These are phyloP conservation scores for Palloptera scutellata DNA, from an alignment of 2,888 invertebrate genomes.

Conservation along the genomic window DNA sequence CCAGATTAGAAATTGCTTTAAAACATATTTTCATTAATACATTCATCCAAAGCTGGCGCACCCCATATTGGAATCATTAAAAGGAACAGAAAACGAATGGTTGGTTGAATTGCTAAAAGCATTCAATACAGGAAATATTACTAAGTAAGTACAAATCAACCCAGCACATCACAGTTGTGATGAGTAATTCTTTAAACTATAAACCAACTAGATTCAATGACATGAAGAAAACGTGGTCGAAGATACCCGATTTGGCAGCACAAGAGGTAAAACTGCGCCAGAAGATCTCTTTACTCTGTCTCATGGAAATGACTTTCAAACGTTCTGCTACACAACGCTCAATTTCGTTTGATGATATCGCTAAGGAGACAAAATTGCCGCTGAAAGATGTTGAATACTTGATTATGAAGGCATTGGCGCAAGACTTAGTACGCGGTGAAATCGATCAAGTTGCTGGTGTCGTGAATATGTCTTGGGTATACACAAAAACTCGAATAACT, in stretches of 20 bases:
- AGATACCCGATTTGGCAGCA: constrained; percentile 82
- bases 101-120: constrained; percentile 83
- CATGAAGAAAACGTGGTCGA: constrained; percentile 74
- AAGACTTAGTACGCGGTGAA: constrained; percentile 91
- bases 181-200: not conserved
- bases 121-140: constrained; percentile 86
- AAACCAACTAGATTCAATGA: constrained; percentile 68
- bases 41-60: constrained; percentile 77
- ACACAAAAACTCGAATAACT: too few species aligned
- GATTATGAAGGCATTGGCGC: constrained; percentile 97
- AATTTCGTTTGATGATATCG: constrained; percentile 89
- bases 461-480: constrained; percentile 56
- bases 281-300: constrained; percentile 93
- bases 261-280: constrained; percentile 84
- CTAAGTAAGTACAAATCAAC: constrained; percentile 69
- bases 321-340: constrained; percentile 87
- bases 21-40: not conserved
- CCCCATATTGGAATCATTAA: constrained; percentile 87
- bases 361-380: constrained; percentile 83
- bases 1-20: not conserved
- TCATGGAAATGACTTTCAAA: constrained; percentile 92
- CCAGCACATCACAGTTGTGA: not conserved
- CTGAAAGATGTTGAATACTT: constrained; percentile 89
- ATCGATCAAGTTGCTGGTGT: constrained; percentile 87
- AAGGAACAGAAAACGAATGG: constrained; percentile 85